Conservation (phyloP, 2,888 invertebrate species). For the Loripinus fragilis region DNA sequence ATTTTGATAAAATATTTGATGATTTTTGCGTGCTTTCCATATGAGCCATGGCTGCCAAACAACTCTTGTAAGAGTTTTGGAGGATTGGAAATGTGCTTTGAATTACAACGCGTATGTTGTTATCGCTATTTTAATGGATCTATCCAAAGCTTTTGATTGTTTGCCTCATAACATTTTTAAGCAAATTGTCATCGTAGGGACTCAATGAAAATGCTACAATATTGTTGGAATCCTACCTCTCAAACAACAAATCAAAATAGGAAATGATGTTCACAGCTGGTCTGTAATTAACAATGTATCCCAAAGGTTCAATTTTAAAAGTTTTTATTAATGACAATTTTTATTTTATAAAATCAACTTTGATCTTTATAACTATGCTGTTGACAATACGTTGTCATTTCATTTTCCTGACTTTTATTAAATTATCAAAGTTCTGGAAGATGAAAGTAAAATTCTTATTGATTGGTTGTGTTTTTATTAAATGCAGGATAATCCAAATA, state of each 20-base stretch:
- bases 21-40: slow-evolving; percentile 19
- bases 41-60: slow-evolving; percentile 22
- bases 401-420: slow-evolving; percentile 11
- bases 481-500: slow-evolving; percentile 37
- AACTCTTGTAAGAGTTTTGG: background rate
- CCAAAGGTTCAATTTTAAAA: slow-evolving; percentile 35
- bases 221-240: slow-evolving; percentile 18
- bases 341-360: slow-evolving; percentile 27
- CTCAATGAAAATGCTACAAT: background rate
- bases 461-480: slow-evolving; percentile 36
- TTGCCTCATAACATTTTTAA: slow-evolving; percentile 14
- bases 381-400: slow-evolving; percentile 39
- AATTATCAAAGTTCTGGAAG: slow-evolving; percentile 17
- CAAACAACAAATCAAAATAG: slow-evolving; percentile 7
- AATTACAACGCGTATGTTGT: slow-evolving; percentile 3
- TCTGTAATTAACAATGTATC: slow-evolving; percentile 25
- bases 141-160: slow-evolving; percentile 9
- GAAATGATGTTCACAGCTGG: slow-evolving; percentile 12
- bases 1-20: slow-evolving; percentile 17
- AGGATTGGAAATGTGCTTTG: slow-evolving; percentile 9
- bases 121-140: background rate
- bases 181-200: slow-evolving; percentile 4
- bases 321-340: slow-evolving; percentile 43
- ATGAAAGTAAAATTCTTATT: slow-evolving; percentile 30
- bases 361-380: slow-evolving; percentile 39